These are phyloP conservation scores for Aplodontia rufa DNA, from an alignment of 2,113 vertebrate species.

Conservation along the genomic window DNA sequence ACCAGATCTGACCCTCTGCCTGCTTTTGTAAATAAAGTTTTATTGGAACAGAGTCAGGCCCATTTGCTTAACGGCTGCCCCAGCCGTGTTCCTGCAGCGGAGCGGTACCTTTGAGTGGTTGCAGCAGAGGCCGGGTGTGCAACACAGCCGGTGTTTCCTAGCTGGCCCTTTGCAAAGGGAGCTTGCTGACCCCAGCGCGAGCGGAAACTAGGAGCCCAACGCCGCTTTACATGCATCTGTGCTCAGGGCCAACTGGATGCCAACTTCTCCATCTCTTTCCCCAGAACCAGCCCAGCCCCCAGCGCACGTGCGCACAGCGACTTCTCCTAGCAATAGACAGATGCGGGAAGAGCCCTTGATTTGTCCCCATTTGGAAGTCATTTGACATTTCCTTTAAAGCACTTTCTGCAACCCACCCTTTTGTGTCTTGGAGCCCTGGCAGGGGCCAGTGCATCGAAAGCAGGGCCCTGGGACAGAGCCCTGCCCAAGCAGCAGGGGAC, in stretches of 20 bases:
- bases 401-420: not conserved
- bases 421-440: not conserved
- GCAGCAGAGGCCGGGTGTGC: not conserved
- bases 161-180: not conserved
- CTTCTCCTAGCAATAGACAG: not conserved
- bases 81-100: not conserved
- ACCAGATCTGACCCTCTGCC: not conserved
- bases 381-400: not conserved
- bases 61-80: not conserved
- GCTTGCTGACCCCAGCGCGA: not conserved
- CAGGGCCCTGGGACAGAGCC: rapidly evolving
- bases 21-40: conserved; percentile 53
- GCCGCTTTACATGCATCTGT: not conserved
- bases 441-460: not conserved
- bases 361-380: not conserved
- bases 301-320: not conserved
- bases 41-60: not conserved
- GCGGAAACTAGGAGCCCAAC: not conserved
- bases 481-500: rapidly evolving
- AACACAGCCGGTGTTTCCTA: not conserved
- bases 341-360: not conserved
- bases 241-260: not conserved
- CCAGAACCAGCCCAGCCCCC: not conserved
- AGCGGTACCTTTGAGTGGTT: rapidly evolving
- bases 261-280: not conserved